Conservation (phyloP, 2,113 vertebrate species). For the Todiramphus chloris region DNA sequence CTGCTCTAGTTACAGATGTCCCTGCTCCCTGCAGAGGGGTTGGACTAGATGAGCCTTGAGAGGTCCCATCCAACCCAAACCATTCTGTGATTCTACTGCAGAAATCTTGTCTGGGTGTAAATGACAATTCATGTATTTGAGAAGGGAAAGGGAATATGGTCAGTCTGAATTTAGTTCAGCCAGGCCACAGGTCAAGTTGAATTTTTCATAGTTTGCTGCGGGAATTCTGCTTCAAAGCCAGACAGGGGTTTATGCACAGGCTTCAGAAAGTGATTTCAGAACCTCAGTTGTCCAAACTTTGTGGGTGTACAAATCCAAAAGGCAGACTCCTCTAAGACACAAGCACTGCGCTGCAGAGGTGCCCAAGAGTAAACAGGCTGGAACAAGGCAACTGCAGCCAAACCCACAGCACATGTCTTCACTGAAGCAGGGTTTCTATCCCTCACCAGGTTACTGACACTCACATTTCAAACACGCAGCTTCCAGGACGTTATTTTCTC, state of each 20-base stretch:
- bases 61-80: not conserved
- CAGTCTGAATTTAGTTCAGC: not conserved
- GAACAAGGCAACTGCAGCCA: not conserved
- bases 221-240: not conserved
- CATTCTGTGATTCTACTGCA: not conserved
- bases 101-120: not conserved
- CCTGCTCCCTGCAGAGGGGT: not conserved
- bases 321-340: not conserved
- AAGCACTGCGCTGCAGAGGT: fast-evolving
- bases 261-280: not conserved
- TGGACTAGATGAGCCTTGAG: not conserved
- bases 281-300: not conserved
- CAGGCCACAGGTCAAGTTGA: not conserved
- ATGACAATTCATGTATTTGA: not conserved
- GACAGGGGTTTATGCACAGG: not conserved
- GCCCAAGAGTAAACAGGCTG: not conserved
- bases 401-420: fast-evolving
- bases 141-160: not conserved
- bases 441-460: not conserved
- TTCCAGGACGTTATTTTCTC: not conserved
- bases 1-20: not conserved
- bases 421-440: not conserved
- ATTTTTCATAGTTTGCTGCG: not conserved
- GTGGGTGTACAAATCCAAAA: not conserved
- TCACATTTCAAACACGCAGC: not conserved